Evolutionary conservation across 2,797 vertebrate species (phyloP).

Genomic region (Oreortyx pictus): DNA sequence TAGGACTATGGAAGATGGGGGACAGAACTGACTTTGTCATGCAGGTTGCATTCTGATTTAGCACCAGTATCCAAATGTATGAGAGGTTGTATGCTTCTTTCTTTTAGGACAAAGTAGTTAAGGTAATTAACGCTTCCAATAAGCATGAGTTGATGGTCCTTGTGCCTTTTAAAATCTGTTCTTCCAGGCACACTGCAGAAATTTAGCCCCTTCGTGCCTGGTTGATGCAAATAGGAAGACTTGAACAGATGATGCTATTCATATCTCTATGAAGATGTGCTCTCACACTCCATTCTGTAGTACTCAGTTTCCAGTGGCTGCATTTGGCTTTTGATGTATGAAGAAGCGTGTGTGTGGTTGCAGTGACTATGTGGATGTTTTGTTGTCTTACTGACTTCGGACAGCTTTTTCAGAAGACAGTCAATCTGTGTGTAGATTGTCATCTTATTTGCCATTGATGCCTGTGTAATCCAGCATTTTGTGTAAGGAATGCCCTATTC

Average conservation of each 20-base stretch:
- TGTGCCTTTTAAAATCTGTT: background rate
- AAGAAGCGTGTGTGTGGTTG: fast-evolving
- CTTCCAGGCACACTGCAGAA: background rate
- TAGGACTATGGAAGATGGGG: background rate
- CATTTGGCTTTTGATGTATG: background rate
- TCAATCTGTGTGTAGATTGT: background rate
- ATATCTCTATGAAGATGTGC: background rate
- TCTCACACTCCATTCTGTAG: background rate
- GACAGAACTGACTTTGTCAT: background rate
- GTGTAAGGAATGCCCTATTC: background rate
- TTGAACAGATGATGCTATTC: background rate
- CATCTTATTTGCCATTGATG: background rate
- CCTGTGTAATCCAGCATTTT: background rate
- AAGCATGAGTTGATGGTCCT: background rate
- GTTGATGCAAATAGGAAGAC: background rate
- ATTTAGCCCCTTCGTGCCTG: background rate
- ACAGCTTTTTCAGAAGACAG: background rate
- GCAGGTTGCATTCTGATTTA: fast-evolving
- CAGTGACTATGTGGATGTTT: background rate
- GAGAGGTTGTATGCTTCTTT: background rate
- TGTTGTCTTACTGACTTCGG: background rate
- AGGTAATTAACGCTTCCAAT: background rate
- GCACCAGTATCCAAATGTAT: background rate
- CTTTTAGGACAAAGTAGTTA: background rate
- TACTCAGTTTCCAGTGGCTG: background rate